Base-by-base conservation (phyloP, 2,888 invertebrate species). In the Perizoma flavofasciatum region DNA sequence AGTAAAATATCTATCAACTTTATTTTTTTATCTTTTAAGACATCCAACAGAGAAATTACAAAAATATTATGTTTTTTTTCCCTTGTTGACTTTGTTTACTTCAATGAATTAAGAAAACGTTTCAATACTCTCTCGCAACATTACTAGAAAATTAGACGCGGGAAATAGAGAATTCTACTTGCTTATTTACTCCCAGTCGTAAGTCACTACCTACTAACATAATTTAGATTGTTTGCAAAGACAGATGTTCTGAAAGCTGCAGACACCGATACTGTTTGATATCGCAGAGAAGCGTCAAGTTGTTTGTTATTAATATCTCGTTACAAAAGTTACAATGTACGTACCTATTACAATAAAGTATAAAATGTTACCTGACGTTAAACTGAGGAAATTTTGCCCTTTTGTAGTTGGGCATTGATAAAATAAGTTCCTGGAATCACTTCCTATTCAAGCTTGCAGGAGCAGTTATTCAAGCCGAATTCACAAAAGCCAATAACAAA, bases 401-500 rank as follows among this genome's bases (percentile, higher is more conserved):
- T 22, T 22, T 22, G 22, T 22, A 22, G 22, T 22, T 22, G 33
- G 39, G 49, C 49, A 39, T 10, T 45, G 39, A 55, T 7, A 5
- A 32, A 45, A 34, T 46, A 34, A 11, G 22, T 55, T 33, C 45
- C 49, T 10, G 37, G 8, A 57, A 47, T 7, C 35, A 52, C 52
- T 57, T 44, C 47, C 49, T 7, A 34, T 53, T 53, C 22, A 45
- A 45, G 54, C 54, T 50, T 44, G 49, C 59, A 54, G 39, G 5
- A 43, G 57, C 58, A 45, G 58, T 62, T 58, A 62, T 55, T 62
- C 62, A 62, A 48, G 35, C 55, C 45, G 54, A 65, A 67, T 60
- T 65, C 66, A 63, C 64, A 66, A 64, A 67, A 67, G 67, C 66
- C 67, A 66, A 66, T 68, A 67, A 68, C 70, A 69, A 70, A 72